A percentile compares a stretch with the other conserved stretches of the same genome.
phyloP scores from a whole-genome alignment of 2,888 invertebrate species.

The Labia minor region DNA sequence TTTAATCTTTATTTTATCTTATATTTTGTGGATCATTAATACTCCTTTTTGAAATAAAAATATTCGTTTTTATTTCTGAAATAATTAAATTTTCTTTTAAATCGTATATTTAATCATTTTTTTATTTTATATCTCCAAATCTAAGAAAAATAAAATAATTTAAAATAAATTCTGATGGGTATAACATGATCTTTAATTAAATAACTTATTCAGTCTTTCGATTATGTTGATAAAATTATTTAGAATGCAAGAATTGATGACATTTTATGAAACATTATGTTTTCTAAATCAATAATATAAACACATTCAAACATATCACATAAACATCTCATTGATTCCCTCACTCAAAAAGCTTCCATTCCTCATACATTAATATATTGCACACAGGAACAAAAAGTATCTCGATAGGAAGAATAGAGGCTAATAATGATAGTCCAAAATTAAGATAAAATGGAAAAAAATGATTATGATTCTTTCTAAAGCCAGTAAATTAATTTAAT shows the following conservation, averaged over 20 bases:
- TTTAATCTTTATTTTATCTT: too few relatives aligned
- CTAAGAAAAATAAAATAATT: too few relatives aligned
- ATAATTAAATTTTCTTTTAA: too few relatives aligned
- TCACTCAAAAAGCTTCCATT: background rate
- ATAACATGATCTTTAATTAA: too few relatives aligned
- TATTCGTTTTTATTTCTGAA: too few relatives aligned
- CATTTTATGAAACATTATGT: background rate
- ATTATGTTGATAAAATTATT: too few relatives aligned
- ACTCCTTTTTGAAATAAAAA: too few relatives aligned
- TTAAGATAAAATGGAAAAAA: background rate
- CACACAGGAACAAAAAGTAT: background rate
- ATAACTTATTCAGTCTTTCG: too few relatives aligned
- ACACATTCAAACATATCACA: slow-evolving; percentile 1
- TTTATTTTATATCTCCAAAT: too few relatives aligned
- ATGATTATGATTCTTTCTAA: background rate
- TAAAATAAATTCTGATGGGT: too few relatives aligned
- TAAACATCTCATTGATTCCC: background rate
- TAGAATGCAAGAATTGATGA: background rate
- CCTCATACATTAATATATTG: background rate
- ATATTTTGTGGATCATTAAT: too few relatives aligned
- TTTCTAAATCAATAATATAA: background rate
- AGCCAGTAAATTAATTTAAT: background rate
- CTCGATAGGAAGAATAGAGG: background rate
- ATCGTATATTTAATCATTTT: too few relatives aligned
- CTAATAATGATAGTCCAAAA: background rate